Conservation (phyloP, 2,113 vertebrate species). For the Redunca redunca region DNA sequence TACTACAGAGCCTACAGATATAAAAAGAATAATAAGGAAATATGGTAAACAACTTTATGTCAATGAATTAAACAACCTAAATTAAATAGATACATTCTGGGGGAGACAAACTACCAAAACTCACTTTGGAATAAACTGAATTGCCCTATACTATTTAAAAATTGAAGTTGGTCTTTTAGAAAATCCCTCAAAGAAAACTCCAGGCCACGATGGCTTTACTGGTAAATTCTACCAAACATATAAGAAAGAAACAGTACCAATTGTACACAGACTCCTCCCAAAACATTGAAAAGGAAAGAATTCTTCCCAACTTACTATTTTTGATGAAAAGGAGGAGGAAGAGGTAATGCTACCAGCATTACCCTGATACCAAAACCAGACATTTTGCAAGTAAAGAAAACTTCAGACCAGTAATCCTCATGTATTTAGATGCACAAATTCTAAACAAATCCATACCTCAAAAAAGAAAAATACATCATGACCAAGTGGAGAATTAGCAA, state of each 20-base stretch:
- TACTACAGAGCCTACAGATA: background rate
- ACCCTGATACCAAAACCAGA: background rate
- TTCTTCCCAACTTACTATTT: constrained; percentile 7
- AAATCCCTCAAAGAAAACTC: background rate
- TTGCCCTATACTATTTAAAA: background rate
- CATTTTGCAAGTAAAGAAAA: background rate
- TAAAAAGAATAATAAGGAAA: background rate
- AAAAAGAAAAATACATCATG: background rate
- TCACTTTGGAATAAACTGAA: background rate
- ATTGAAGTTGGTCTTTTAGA: background rate
- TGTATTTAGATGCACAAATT: background rate
- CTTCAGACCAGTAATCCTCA: background rate
- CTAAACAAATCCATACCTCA: background rate
- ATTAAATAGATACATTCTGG: background rate
- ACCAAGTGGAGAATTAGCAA: background rate
- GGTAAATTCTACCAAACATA: background rate
- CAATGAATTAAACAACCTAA: background rate
- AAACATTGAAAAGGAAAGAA: constrained; percentile 20
- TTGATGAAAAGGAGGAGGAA: background rate
- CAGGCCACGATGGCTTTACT: background rate
- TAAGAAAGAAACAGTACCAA: background rate
- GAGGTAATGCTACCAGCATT: background rate
- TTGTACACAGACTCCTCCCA: background rate
- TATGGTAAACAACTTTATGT: background rate
- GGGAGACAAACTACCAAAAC: background rate